A percentile compares a stretch with the other conserved stretches of the same genome.
Conservation (phyloP, 2,888 invertebrate genomes). For the Macrophya annulata region DNA sequence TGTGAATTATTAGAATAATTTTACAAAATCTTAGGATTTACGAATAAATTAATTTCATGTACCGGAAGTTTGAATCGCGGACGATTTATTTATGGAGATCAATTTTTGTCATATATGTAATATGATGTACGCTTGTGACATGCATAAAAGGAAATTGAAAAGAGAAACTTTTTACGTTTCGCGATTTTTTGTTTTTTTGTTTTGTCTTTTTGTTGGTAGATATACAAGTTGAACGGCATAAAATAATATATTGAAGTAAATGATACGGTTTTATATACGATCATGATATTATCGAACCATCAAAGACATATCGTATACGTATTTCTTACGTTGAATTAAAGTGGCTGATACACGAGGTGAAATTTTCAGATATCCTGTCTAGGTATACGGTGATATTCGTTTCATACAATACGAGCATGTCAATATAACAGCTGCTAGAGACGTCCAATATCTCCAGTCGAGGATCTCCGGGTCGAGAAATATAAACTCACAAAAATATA, state of each 20-base stretch:
- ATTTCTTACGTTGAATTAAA: conserved; percentile 16
- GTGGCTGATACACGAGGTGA: conserved; percentile 25
- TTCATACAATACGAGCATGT: conserved; percentile 28
- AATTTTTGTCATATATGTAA: not conserved
- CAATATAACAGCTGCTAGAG: conserved; percentile 39
- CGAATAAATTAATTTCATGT: not conserved
- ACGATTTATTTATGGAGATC: not conserved
- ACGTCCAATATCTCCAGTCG: conserved; percentile 39
- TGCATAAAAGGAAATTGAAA: not conserved
- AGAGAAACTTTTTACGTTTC: not conserved
- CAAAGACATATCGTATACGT: not conserved
- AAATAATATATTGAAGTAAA: conserved; percentile 14
- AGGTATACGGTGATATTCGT: conserved; percentile 23
- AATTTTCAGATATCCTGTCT: conserved; percentile 27
- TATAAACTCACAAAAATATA: conserved; percentile 1
- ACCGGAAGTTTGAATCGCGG: not conserved
- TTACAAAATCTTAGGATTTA: not conserved
- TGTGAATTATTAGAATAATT: not conserved
- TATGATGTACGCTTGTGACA: not conserved
- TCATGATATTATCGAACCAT: conserved; percentile 1
- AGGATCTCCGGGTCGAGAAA: conserved; percentile 11
- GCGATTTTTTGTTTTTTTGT: not conserved
- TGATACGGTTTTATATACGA: conserved; percentile 23
- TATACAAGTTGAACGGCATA: not conserved
- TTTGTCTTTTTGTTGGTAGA: not conserved